These are phyloP conservation scores for Zhuqinia jingwanae DNA, from an alignment of 2,888 invertebrate species.

Conservation along the genomic window DNA sequence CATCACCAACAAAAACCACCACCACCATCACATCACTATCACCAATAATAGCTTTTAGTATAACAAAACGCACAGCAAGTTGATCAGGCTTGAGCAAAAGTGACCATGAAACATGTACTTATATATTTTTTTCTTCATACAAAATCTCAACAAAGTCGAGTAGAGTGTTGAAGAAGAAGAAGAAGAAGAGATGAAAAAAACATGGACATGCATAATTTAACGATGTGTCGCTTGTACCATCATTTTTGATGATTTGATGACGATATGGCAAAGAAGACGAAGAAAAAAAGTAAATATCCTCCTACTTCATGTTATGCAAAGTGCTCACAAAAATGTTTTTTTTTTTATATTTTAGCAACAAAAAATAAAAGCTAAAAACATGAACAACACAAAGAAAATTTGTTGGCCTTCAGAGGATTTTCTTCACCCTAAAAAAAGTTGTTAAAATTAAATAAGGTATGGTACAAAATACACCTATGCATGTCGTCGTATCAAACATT, in stretches of 20 bases:
- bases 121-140: conserved; percentile 37
- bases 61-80: not conserved
- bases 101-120: conserved; percentile 63
- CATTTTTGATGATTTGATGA: not conserved
- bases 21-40: not conserved
- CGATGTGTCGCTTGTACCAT: conserved; percentile 53
- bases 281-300: conserved; percentile 29
- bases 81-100: conserved; percentile 51
- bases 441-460: not conserved
- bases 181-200: conserved; percentile 5
- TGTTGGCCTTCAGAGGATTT: conserved; percentile 60
- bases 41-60: conserved; percentile 43
- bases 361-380: no score
- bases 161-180: not conserved
- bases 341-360: not conserved
- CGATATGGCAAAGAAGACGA: conserved; percentile 21
- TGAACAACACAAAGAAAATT: conserved; percentile 32
- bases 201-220: conserved; percentile 67
- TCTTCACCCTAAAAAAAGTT: conserved; percentile 62
- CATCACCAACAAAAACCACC: conserved; percentile 64
- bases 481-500: not conserved
- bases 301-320: conserved; percentile 49
- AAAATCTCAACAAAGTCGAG: not conserved
- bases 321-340: not conserved
- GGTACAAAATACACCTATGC: not conserved